A percentile compares a stretch with the other conserved stretches of the same genome.
Conservation (phyloP, 1,140 invertebrate species). For the Drosophila sturtevanti region DNA sequence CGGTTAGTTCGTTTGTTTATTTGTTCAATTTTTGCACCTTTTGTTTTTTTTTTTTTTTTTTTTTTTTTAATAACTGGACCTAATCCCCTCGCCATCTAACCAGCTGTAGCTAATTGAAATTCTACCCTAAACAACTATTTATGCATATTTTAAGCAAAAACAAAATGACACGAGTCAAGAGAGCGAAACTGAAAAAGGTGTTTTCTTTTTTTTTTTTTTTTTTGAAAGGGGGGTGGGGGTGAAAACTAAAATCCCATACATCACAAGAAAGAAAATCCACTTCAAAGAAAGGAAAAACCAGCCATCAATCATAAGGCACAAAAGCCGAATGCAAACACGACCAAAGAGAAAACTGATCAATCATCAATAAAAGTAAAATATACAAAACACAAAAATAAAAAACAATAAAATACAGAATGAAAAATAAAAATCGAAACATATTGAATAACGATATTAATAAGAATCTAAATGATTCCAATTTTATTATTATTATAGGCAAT, state of each 20-base stretch:
- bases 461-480: too few relatives aligned
- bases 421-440: too few relatives aligned
- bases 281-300: constrained; percentile 4
- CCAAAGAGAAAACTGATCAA: constrained; percentile 35
- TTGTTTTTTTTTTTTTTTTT: too few relatives aligned
- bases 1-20: too few relatives aligned
- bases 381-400: neutral
- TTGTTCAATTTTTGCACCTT: too few relatives aligned
- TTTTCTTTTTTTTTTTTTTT: too few relatives aligned
- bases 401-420: neutral
- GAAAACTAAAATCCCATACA: constrained; percentile 7
- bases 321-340: constrained; percentile 27
- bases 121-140: constrained; percentile 27
- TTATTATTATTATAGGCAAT: too few relatives aligned
- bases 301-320: constrained; percentile 42
- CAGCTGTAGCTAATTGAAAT: constrained; percentile 28
- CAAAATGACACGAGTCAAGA: constrained; percentile 28
- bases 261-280: constrained; percentile 2
- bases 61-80: too few relatives aligned
- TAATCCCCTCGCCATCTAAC: too few relatives aligned
- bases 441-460: too few relatives aligned
- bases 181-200: neutral
- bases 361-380: constrained; percentile 25
- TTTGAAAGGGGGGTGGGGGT: neutral
- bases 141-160: neutral